Evolutionary conservation across 2,797 vertebrate genomes (phyloP), one percentile per base, ranked within the genome.

Genomic region (Echeneis naucrates): DNA sequence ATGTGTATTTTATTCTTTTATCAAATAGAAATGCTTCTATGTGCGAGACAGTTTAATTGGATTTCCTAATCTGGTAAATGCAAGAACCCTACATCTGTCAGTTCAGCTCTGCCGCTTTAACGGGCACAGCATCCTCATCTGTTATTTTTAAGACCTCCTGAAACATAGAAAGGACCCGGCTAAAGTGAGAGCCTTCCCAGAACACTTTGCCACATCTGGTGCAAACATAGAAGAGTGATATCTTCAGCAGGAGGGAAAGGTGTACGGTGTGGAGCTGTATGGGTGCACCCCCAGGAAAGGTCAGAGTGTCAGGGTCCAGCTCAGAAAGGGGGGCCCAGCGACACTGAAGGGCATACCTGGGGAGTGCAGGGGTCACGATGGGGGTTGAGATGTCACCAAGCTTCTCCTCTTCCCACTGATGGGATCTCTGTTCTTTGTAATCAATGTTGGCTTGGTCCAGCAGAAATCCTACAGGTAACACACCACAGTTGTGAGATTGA

Each of bases 151-250:
- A 89, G 52, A 96, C 77, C 5, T 95, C 94, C 27, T 82, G 86
- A 79, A 97, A 97, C 87, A 95, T 94, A 30, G 92, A 85, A 12
- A 96, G 56, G 0, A 96, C 44, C 0, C 86, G 93, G 53, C 89
- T 88, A 3, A 95, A 96, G 84, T 97, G 97, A 2, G 96, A 96
- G 6, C 96, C 97, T 60, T 97, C 96, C 96, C 97, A 97, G 91
- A 98, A 98, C 45, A 98, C 94, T 78, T 97, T 97, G 63, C 96
- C 96, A 0, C 96, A 97, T 74, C 68, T 78, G 4, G 89, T 91
- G 87, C 96, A 97, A 86, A 96, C 94, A 47, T 94, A 97, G 81
- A 94, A 92, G 60, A 92, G 83, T 0, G 90, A 61, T 0, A 95
- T 91, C 62, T 84, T 93, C 42, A 79, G 81, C 69, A 97, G 91